Evolutionary conservation across 2,888 invertebrate genomes (phyloP), one percentile per base, ranked within the genome.

Genomic region (Clistopyga incitator): DNA sequence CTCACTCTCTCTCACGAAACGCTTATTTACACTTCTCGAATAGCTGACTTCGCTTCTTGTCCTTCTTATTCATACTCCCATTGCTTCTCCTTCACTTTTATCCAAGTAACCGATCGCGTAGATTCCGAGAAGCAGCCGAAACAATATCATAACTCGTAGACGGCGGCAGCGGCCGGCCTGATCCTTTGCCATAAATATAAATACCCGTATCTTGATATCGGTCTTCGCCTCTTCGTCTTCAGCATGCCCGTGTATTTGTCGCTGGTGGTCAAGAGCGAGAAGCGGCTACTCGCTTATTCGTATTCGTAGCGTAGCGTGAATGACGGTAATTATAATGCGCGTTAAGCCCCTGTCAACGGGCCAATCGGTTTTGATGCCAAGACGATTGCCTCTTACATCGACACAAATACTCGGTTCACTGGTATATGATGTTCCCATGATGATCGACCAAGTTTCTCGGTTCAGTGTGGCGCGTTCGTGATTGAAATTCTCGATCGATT

Each of bases 111-210:
- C 92, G 92, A 93, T 93, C 93, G 91, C 90, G 91, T 92, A 91
- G 91, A 93, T 93, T 93, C 93, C 91, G 75, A 92, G 92, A 93
- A 93, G 87, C 86, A 86, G 77, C 89, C 89, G 91, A 91, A 93
- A 93, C 92, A 93, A 93, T 93, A 92, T 93, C 93, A 93, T 93
- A 93, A 93, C 91, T 93, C 91, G 90, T 91, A 86, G 64, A 56
- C 45, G 74, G 64, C 56, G 25, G 56, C 15, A 74, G 50, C 42
- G 75, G 78, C 70, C 50, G 84, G 78, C 70, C 84, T 78, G 90
- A 91, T 89, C 89, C 90, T 89, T 88, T 86, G 86, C 91, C 91
- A 90, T 92, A 92, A 93, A 92, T 91, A 91, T 91, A 90, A 90
- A 90, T 89, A 88, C 89, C 87, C 87, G 80, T 82, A 82, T 68